phyloP scores from a whole-genome alignment of 2,888 invertebrate species.

The Tolmerus cingulatus region DNA sequence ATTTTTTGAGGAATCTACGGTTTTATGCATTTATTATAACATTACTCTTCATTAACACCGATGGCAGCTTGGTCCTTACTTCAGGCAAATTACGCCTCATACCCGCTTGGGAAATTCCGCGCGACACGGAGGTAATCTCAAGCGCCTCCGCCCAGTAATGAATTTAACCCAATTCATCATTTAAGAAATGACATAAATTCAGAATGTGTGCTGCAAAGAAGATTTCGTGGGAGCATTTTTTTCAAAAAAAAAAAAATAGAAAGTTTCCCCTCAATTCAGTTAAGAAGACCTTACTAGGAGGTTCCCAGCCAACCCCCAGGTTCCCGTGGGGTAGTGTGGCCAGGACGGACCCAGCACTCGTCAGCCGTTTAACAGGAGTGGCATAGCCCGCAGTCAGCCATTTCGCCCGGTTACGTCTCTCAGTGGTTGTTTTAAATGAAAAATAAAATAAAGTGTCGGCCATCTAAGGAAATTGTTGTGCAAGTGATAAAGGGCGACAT shows the following conservation, averaged over 20 bases:
- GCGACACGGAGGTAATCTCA: not conserved
- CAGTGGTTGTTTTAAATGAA: constrained; percentile 27
- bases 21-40: not conserved
- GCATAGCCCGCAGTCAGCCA: not conserved
- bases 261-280: constrained; percentile 7
- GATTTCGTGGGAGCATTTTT: not conserved
- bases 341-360: not conserved
- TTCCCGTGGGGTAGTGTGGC: not conserved
- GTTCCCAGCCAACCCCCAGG: not conserved
- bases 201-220: not conserved
- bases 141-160: not conserved
- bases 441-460: constrained; percentile 37
- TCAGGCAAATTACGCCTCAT: not conserved
- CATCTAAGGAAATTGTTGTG: constrained; percentile 38
- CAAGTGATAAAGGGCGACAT: constrained; percentile 47
- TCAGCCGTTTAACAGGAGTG: not conserved
- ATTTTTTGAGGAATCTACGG: not conserved
- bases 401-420: constrained; percentile 23
- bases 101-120: not conserved
- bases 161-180: constrained; percentile 33
- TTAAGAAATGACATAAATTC: constrained; percentile 18
- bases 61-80: not conserved
- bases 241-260: not conserved
- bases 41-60: constrained; percentile 15
- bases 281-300: constrained; percentile 11